Evolutionary conservation across 2,888 invertebrate genomes (phyloP).

Genomic region (Apantesis nais): DNA sequence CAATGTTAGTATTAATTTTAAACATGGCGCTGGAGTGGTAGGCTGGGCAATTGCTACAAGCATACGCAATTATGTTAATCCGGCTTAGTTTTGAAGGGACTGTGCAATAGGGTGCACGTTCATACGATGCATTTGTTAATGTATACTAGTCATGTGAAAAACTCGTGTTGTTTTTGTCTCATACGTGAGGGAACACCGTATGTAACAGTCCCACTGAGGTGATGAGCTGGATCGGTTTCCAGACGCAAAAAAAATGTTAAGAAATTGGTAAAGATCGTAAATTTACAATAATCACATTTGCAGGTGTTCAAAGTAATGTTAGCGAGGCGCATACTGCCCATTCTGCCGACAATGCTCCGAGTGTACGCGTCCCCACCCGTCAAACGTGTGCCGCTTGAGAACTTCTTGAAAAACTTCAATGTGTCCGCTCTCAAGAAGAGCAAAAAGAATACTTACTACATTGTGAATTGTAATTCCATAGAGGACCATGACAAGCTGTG

Average conservation of each 20-base stretch:
- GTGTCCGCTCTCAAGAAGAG: conserved; percentile 52
- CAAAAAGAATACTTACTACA: conserved; percentile 26
- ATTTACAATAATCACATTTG: conserved; percentile 11
- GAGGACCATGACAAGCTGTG: conserved; percentile 52
- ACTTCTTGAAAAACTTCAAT: conserved; percentile 46
- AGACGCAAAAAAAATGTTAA: no score
- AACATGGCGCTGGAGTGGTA: conserved; percentile 62
- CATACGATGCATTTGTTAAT: conserved; percentile 75
- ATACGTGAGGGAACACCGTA: no score
- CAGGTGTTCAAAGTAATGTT: conserved; percentile 53
- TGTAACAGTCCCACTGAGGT: no score
- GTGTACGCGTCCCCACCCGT: conserved; percentile 42
- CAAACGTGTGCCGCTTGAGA: conserved; percentile 36
- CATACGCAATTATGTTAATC: conserved; percentile 78
- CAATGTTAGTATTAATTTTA: conserved; percentile 74
- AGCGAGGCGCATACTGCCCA: conserved; percentile 53
- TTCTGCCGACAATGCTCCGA: conserved; percentile 48
- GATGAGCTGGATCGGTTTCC: no score
- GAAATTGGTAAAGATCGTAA: neutral
- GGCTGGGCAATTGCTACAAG: conserved; percentile 72
- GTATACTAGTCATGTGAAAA: conserved; percentile 69
- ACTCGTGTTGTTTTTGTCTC: conserved; percentile 37
- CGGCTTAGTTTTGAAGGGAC: conserved; percentile 78
- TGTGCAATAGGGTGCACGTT: conserved; percentile 73
- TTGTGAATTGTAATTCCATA: conserved; percentile 43